Evolutionary conservation across 2,113 vertebrate genomes (phyloP), one percentile per base, ranked within the genome.

Genomic region (Monopterus albus): DNA sequence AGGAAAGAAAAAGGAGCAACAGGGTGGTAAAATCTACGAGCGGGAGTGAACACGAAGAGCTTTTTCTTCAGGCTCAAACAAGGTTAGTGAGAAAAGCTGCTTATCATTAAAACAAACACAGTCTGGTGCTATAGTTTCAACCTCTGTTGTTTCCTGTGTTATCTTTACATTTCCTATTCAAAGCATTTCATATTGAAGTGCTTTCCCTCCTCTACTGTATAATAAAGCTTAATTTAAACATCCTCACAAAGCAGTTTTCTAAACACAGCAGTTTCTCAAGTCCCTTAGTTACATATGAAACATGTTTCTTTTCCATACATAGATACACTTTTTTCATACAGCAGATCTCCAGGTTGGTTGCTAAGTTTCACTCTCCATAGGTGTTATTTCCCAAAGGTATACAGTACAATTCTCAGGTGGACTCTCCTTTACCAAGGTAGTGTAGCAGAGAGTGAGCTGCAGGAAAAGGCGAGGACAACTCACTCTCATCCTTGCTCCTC

Each of bases 1-100:
- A 78, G 61, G 80, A 63, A 74, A 71, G 76, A 82, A 71, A 57
- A 58, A 84, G 87, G 58, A 87, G 85, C 85, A 87, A 90, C 85
- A 84, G 90, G 84, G 89, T 89, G 86, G 83, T 60, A 17, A 52
- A 85, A 86, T 86, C 71, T 63, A 63, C 56, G 58, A 63, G 55
- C 55, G 17, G 68, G 81, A 83, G 74, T 66, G 63, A 83, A 39
- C 56, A 12, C 77, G 68, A 67, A 72, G 52, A 84, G 57, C 67
- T 72, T 74, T 45, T 75, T 52, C 69, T 79, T 20, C 79, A 57
- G 60, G 75, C 75, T 81, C 13, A 7, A 75, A 23, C 40, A 76
- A 89, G 88, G 87, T 90, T 65, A 73, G 89, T 90, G 64, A 67
- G 36, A 57, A 68, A 78, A 77, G 72, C 65, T 60, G 57, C 28